Conservation (phyloP, 2,888 invertebrate genomes). For the Hoplodrina blanda region DNA sequence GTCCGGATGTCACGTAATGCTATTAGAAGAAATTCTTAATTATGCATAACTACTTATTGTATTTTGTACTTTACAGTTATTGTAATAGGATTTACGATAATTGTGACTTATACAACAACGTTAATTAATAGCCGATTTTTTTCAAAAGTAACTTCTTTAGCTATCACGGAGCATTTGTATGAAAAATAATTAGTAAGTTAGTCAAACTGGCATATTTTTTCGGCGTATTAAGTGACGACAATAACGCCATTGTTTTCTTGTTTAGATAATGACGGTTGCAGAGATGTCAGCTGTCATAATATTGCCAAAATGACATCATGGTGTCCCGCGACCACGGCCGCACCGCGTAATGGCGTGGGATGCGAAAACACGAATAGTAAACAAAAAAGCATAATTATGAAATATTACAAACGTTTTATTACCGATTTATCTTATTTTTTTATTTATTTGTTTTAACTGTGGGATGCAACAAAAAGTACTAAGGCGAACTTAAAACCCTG, state of each 20-base stretch:
- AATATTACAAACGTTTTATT: not conserved
- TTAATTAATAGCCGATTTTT: not conserved
- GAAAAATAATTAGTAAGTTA: too few species aligned
- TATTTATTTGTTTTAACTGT: too few species aligned
- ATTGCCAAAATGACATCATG: conserved; percentile 48
- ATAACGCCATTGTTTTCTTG: conserved; percentile 16
- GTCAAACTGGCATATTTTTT: too few species aligned
- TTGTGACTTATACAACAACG: not conserved
- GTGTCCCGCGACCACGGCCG: not conserved
- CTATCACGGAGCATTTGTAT: too few species aligned
- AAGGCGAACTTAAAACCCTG: too few species aligned
- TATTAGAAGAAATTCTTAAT: not conserved
- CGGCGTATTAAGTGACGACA: not conserved
- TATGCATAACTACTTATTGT: not conserved
- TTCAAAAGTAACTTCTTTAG: too few species aligned
- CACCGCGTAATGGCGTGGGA: not conserved
- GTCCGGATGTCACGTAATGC: conserved; percentile 34
- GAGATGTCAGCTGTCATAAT: conserved; percentile 27
- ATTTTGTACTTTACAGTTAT: not conserved
- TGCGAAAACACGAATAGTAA: not conserved
- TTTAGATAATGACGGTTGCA: conserved; percentile 12
- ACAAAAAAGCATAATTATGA: not conserved
- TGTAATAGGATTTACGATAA: not conserved
- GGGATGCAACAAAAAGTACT: too few species aligned
- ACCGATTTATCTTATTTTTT: not conserved